Evolutionary conservation across 2,797 vertebrate genomes (phyloP).

Genomic region (Dendrocincla fuliginosa): DNA sequence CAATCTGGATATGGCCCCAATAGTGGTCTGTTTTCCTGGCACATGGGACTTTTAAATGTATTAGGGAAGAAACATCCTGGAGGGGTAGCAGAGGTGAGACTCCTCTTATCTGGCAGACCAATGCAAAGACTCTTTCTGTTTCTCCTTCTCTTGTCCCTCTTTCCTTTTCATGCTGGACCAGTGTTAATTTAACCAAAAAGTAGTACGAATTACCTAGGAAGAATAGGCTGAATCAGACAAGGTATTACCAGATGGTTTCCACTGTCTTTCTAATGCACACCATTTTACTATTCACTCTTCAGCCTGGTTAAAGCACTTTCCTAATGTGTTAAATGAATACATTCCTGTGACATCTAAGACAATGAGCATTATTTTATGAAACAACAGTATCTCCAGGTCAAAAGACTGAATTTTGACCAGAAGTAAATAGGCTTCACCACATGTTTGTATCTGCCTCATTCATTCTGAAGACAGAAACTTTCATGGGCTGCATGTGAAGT

Average conservation of each 20-base stretch:
- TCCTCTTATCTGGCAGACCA: background rate
- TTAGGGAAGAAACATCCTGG: background rate
- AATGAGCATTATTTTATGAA: background rate
- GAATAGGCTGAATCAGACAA: background rate
- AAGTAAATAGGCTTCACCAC: background rate
- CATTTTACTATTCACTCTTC: background rate
- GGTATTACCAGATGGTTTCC: background rate
- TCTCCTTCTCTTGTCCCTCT: background rate
- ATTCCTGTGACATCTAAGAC: background rate
- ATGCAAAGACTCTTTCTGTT: background rate
- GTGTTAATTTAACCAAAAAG: background rate
- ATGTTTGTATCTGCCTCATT: background rate
- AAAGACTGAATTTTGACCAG: background rate
- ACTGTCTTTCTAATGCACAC: background rate
- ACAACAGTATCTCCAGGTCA: background rate
- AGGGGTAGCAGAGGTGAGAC: background rate
- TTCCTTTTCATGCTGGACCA: background rate
- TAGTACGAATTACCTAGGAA: background rate
- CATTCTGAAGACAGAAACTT: background rate
- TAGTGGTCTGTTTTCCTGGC: background rate
- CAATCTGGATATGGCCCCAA: background rate
- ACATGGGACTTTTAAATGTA: background rate
- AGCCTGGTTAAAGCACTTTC: background rate
- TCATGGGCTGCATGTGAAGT: background rate
- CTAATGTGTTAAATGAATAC: background rate